Conservation (phyloP, 2,797 vertebrate genomes). For the Alcedo quadribrachys region DNA sequence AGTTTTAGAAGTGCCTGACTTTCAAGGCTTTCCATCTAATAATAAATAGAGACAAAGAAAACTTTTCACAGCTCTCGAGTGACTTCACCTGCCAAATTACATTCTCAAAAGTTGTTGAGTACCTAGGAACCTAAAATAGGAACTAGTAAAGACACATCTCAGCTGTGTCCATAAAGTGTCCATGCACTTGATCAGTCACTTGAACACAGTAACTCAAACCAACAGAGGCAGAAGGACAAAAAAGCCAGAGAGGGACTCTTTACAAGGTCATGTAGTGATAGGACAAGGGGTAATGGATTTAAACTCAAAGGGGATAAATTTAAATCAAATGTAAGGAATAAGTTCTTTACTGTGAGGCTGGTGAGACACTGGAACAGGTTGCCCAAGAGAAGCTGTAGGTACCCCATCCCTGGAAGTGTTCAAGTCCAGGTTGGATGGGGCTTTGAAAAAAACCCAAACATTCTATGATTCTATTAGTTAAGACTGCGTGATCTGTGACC, state of each 20-base stretch:
- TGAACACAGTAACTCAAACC: background rate
- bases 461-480: background rate
- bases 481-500: no score
- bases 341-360: background rate
- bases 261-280: background rate
- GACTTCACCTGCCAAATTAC: background rate
- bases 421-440: background rate
- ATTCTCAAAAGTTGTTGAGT: background rate
- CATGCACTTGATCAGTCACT: background rate
- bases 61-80: background rate
- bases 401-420: background rate
- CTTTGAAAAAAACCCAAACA: background rate
- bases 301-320: background rate
- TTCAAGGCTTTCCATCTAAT: background rate
- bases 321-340: background rate
- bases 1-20: background rate
- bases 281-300: background rate
- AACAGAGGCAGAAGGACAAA: background rate
- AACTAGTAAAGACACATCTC: background rate
- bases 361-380: background rate
- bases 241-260: background rate
- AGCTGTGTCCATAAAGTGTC: rapidly evolving
- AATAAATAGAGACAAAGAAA: background rate
- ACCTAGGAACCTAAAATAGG: background rate
- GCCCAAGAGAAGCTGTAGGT: background rate